These are phyloP conservation scores for Cuniculus paca DNA, from an alignment of 2,797 vertebrate genomes.

Conservation along the genomic window DNA sequence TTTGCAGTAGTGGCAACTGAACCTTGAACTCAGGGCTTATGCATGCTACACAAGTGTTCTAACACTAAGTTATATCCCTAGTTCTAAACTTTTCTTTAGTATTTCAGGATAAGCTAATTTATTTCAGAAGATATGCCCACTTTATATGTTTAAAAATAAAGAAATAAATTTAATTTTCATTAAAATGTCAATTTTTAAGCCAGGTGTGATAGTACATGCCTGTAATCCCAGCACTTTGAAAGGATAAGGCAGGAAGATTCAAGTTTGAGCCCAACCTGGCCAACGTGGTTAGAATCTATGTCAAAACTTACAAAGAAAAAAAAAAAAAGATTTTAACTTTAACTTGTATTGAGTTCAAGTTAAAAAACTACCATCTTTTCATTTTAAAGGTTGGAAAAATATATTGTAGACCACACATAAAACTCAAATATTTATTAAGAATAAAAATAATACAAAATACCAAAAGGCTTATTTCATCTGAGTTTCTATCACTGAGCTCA, in stretches of 20 bases:
- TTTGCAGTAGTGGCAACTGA: not conserved
- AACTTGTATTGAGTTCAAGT: constrained; percentile 1
- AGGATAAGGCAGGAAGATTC: not conserved
- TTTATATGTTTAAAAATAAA: constrained; percentile 20
- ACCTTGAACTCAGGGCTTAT: not conserved
- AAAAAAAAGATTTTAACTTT: not conserved
- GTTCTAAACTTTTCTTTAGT: not conserved
- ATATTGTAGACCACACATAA: not conserved
- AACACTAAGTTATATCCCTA: not conserved
- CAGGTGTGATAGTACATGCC: not conserved
- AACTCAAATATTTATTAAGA: constrained; percentile 7
- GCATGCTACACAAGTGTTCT: not conserved
- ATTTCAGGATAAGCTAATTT: not conserved
- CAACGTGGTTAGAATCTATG: not conserved
- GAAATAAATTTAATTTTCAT: constrained; percentile 12
- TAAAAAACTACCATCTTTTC: constrained; percentile 51
- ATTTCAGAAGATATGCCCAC: not conserved
- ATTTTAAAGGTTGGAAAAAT: constrained; percentile 46
- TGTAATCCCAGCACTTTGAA: not conserved
- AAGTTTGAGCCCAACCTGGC: not conserved
- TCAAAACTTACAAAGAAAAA: not conserved
- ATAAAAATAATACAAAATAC: constrained; percentile 5
- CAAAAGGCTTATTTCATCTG: not conserved
- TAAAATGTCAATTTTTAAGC: constrained; percentile 1
- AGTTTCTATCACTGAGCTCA: constrained; percentile 33